These are phyloP conservation scores for Venturia canescens DNA, from an alignment of 1,140 invertebrate genomes.

Conservation along the genomic window DNA sequence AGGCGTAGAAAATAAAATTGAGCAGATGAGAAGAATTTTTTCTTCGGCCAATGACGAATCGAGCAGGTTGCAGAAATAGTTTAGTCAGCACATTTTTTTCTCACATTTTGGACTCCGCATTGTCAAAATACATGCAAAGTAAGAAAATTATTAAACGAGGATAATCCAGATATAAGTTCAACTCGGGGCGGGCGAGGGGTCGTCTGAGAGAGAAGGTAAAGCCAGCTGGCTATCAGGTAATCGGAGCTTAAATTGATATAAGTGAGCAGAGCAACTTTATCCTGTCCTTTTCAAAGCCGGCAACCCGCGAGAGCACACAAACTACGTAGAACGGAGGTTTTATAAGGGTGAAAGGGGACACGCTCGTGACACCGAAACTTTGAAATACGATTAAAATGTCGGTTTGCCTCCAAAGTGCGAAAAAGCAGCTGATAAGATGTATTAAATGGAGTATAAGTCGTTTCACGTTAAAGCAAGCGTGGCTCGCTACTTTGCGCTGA, in stretches of 20 bases:
- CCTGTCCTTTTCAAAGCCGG: conserved; percentile 26
- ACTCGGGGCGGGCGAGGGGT: neutral
- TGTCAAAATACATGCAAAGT: neutral
- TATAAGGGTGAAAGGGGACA: conserved; percentile 10
- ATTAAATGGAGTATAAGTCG: neutral
- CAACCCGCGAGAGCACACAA: neutral
- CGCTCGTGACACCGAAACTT: conserved; percentile 20
- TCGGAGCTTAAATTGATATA: conserved; percentile 43
- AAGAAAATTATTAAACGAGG: conserved; percentile 7
- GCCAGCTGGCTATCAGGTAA: conserved; percentile 24
- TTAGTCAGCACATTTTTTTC: neutral
- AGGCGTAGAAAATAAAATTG: too few relatives aligned
- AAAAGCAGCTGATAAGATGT: neutral
- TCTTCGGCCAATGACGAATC: too few relatives aligned
- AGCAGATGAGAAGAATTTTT: too few relatives aligned
- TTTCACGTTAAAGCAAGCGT: too few relatives aligned
- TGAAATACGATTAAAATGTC: conserved; percentile 34
- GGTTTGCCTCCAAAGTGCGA: neutral
- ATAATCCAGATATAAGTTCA: conserved; percentile 8
- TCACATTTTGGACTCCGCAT: neutral
- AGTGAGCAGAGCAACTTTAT: conserved; percentile 35
- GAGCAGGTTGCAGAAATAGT: too few relatives aligned
- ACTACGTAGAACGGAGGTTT: neutral
- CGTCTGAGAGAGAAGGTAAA: neutral
- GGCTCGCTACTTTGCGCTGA: too few relatives aligned